Conservation (phyloP, 2,797 vertebrate genomes). For the Melanotaenia trifasciata region DNA sequence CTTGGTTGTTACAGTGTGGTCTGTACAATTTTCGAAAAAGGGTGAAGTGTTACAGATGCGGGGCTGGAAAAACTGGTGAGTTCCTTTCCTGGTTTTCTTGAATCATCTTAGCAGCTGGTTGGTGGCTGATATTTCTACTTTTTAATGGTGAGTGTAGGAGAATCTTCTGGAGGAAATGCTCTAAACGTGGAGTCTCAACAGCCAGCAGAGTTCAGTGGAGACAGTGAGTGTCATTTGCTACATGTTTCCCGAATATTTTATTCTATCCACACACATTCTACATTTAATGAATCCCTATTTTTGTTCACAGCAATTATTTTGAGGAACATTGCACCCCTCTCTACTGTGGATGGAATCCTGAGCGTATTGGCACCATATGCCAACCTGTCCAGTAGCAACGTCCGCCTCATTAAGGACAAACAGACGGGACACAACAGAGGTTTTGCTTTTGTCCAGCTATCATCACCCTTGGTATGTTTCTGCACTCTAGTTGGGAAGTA, state of each 20-base stretch:
- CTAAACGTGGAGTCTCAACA: conserved; percentile 84
- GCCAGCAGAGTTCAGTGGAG: conserved; percentile 90
- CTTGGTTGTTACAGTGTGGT: conserved; percentile 89
- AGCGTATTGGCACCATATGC: conserved; percentile 93
- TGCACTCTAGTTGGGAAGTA: neutral
- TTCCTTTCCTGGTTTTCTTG: conserved; percentile 28
- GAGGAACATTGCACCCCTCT: conserved; percentile 94
- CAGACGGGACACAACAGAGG: conserved; percentile 98
- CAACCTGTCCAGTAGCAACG: conserved; percentile 94
- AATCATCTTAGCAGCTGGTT: neutral
- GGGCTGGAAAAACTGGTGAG: conserved; percentile 96
- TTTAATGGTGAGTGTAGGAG: conserved; percentile 72
- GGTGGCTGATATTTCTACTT: neutral
- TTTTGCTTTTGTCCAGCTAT: conserved; percentile 97
- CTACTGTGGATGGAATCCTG: conserved; percentile 96
- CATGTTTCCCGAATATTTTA: neutral
- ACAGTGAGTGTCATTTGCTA: conserved; percentile 84
- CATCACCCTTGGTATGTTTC: conserved; percentile 91
- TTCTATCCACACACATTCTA: neutral
- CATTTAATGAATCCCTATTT: neutral
- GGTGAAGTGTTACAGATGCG: conserved; percentile 99
- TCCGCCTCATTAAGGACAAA: conserved; percentile 99
- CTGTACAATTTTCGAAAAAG: conserved; percentile 99
- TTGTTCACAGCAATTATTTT: conserved; percentile 92
- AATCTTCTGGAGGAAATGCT: conserved; percentile 82